Percentiles rank a stretch among this genome's conserved stretches.
These are phyloP conservation scores for Zoanthus sansibaricus DNA, from an alignment of 92 coral and sea anemone genomes.

Conservation along the genomic window DNA sequence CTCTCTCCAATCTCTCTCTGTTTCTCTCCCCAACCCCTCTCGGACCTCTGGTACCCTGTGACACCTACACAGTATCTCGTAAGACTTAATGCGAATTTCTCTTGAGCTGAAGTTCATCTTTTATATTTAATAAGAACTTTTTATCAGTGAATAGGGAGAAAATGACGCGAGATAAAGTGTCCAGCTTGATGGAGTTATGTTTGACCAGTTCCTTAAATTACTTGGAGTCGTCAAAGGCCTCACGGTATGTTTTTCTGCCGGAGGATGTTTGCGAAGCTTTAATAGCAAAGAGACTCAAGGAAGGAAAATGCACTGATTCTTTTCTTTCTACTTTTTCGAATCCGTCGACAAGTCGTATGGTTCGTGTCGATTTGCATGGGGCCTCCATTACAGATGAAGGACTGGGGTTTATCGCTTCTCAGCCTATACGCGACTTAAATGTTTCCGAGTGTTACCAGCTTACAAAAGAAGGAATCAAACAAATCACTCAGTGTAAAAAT, in stretches of 20 bases:
- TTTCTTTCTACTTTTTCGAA: constrained; percentile 77
- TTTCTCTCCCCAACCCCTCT: no score
- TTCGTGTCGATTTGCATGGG: constrained; percentile 67
- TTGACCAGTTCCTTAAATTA: constrained; percentile 73
- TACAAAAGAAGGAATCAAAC: constrained; percentile 66
- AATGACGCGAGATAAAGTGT: constrained; percentile 72
- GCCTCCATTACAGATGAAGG: constrained; percentile 80
- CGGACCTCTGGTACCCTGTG: no score
- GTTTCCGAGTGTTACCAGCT: constrained; percentile 69
- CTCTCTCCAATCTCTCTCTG: no score
- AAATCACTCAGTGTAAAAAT: constrained; percentile 67
- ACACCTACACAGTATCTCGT: no score
- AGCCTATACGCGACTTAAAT: constrained; percentile 83
- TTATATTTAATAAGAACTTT: not conserved
- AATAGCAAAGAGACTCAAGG: constrained; percentile 71
- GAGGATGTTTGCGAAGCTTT: constrained; percentile 87
- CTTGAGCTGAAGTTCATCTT: not conserved
- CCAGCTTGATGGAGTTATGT: constrained; percentile 76
- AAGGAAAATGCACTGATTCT: constrained; percentile 79
- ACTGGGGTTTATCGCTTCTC: constrained; percentile 62
- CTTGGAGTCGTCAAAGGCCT: constrained; percentile 69
- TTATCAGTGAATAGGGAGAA: not conserved
- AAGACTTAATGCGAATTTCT: not conserved
- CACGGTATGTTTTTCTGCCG: constrained; percentile 68
- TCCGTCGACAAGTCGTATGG: constrained; percentile 77